Percentiles rank a stretch among this genome's conserved stretches.
These are phyloP conservation scores for Lepidostoma basale DNA, from an alignment of 1,140 invertebrate species.

Conservation along the genomic window DNA sequence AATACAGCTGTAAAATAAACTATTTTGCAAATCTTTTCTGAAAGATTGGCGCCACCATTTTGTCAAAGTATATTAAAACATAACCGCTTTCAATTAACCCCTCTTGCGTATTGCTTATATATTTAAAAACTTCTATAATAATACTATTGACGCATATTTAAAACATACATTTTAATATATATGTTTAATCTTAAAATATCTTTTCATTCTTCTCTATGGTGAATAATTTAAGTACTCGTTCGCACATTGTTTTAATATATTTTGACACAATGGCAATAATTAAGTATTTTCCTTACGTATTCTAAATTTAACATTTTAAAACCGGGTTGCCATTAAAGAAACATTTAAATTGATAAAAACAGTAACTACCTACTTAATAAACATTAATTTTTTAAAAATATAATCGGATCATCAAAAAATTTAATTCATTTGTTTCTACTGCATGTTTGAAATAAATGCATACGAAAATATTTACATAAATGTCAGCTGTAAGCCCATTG, in stretches of 20 bases:
- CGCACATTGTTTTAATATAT: slow-evolving; percentile 3
- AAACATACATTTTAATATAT: not conserved
- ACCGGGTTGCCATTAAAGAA: not conserved
- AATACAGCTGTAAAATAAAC: no score
- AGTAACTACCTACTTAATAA: no score
- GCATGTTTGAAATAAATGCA: no score
- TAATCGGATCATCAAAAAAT: no score
- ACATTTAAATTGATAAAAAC: no score
- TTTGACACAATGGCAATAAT: slow-evolving; percentile 5
- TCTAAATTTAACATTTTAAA: not conserved
- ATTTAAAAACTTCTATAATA: no score
- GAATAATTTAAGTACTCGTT: not conserved
- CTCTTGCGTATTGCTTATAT: not conserved
- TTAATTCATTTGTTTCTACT: no score
- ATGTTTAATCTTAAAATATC: not conserved
- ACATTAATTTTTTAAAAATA: no score
- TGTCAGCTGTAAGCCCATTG: no score
- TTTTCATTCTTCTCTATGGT: not conserved
- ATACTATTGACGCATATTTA: no score
- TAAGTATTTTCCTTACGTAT: slow-evolving; percentile 5
- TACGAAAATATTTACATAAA: no score
- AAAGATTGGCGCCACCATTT: not conserved
- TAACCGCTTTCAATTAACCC: not conserved
- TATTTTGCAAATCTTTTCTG: no score
- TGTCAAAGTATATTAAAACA: slow-evolving; percentile 10